Base-by-base conservation (phyloP, 2,113 vertebrate species). In the Ctenodactylus gundi region DNA sequence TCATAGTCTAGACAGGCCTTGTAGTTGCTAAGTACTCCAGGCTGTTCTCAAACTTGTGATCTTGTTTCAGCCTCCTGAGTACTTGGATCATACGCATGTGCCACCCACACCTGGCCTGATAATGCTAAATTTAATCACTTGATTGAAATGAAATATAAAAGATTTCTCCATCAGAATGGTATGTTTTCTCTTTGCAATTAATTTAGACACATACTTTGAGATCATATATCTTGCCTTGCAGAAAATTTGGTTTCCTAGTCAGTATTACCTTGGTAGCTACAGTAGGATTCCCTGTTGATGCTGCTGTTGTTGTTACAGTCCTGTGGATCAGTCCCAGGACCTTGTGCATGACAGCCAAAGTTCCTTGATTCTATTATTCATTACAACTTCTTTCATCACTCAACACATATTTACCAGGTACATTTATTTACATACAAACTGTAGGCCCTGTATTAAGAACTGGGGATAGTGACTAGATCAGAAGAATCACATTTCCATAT, bases 191-290 rank as follows among this genome's bases (percentile, higher is more conserved):
- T 53, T 83, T 51, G 4, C 44, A 83, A 64, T 83, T 73, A 94
- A 55, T 81, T 94, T 83, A 87, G 23, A 21, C 41, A 21, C 39
- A 88, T 73, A 57, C 85, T 85, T 84, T 83, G 49, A 87, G 49
- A 75, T 95, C 14, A 78, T 46, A 2, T 44, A 87, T 93, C 4
- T 46, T 93, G 53, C 46, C 77, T 36, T 67, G 72, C n/a, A n/a
- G 6, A 60, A 91, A 73, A 46, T 95, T 80, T 90, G 34, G 60
- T 95, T n/a, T 81, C 78, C 41, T 84, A 93, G 57, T 51, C 80
- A 93, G 15, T 86, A 73, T 78, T 93, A 85, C 55, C 67, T 36
- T 85, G 20, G 7, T 90, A 44, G 58, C 13, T 93, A 91, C 29
- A 87, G 88, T 67, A 72, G 17, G 39, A 31, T 53, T 92, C n/a